Base-by-base conservation (phyloP, 2,888 invertebrate species). In the Gastracanthus pulcherrimus region DNA sequence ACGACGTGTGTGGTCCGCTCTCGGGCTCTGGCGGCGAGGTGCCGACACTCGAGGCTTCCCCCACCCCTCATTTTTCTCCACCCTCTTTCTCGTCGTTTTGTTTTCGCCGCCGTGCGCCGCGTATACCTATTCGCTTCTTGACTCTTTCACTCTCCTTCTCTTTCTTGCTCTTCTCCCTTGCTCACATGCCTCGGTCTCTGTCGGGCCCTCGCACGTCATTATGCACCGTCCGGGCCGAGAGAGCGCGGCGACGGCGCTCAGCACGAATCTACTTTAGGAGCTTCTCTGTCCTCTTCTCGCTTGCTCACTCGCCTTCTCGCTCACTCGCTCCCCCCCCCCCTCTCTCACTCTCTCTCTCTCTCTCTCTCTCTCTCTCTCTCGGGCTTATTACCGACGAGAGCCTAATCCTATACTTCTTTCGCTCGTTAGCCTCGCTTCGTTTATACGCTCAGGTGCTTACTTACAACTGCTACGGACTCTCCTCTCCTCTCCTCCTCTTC, bases 41-140 rank as follows among this genome's bases (percentile, higher is more conserved):
- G 91, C 91, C 91, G 91, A 91, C 91, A 91, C 91, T 90, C 91
- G 89, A 90, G 87, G 89, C 87, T 87, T 88, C 89, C 85, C 87
- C 87, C 86, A 83, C 86, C 84, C 71, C 82, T 82, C 83, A 82
- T 76, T 82, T 85, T 62, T 87, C 83, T 81, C 34, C 48, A 31
- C 48, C 48, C 48, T 41, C 69, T 11, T 69, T 31, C 31, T 16
- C 29, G 13, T 38, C 19, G 3, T 60, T 60, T 31, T 31, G 31
- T 16, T 31, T n/a, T n/a, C n/a, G n/a, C n/a, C n/a, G n/a, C n/a
- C n/a, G n/a, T n/a, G n/a, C n/a, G n/a, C n/a, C n/a, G n/a, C n/a
- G n/a, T n/a, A n/a, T n/a, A n/a, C n/a, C n/a, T n/a, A 60, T 29
- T 70, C 76, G 58, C 78, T 31, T 34, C 19, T 31, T 26, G 16